Conservation (phyloP, 2,113 vertebrate species). For the Zapornia atra region DNA sequence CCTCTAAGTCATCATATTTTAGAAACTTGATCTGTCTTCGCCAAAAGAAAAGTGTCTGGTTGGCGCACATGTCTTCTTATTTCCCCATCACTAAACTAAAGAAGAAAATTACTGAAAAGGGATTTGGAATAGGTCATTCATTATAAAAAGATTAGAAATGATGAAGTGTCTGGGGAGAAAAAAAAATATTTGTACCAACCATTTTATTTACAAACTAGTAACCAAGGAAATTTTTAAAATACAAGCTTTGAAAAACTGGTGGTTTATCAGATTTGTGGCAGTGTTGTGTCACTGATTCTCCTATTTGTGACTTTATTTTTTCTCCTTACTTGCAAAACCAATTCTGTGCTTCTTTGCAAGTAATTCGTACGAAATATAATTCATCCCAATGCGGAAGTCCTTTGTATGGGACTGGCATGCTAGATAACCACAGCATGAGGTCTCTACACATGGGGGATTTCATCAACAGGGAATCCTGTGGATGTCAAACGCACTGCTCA, state of each 20-base stretch:
- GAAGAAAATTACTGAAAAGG: neutral
- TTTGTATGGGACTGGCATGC: neutral
- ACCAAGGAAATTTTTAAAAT: neutral
- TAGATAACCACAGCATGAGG: neutral
- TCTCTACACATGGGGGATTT: slow-evolving; percentile 11
- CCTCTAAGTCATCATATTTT: neutral
- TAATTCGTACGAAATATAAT: neutral
- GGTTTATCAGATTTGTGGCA: neutral
- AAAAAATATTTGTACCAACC: neutral
- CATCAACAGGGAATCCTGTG: neutral
- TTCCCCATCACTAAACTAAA: neutral
- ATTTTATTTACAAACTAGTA: neutral
- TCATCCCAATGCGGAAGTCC: neutral
- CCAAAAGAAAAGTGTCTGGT: neutral
- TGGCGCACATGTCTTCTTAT: neutral
- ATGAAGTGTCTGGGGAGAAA: neutral
- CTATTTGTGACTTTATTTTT: neutral
- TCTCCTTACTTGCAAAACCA: neutral
- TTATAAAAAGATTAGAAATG: neutral
- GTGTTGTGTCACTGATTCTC: neutral
- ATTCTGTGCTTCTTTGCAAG: neutral
- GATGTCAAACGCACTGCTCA: neutral
- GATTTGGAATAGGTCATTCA: neutral
- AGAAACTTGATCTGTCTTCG: neutral
- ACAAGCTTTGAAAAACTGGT: neutral